Evolutionary conservation across 2,888 invertebrate genomes (phyloP).

Genomic region (Coelogynopora nodosa): DNA sequence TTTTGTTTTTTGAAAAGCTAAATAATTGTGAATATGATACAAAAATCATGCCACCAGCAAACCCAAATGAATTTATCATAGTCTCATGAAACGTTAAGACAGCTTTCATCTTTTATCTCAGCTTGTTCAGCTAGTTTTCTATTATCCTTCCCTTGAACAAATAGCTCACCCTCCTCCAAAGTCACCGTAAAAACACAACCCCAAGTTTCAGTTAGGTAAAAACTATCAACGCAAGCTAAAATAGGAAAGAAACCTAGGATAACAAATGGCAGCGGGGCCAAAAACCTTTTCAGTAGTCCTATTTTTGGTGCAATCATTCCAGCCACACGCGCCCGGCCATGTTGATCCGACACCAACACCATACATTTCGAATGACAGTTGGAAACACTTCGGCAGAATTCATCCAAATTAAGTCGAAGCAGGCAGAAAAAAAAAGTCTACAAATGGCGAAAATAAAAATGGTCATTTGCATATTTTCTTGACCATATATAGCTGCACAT

Average conservation of each 20-base stretch:
- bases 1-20: too few relatives aligned
- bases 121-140: not conserved
- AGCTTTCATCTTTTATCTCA: not conserved
- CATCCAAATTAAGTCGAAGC: slow-evolving; percentile 19
- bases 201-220: slow-evolving; percentile 25
- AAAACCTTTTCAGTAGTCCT: not conserved
- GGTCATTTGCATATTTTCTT: not conserved
- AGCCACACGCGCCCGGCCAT: not conserved
- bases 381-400: slow-evolving; percentile 35
- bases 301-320: not conserved
- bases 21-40: too few relatives aligned
- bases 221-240: not conserved
- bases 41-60: too few relatives aligned
- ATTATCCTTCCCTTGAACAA: not conserved
- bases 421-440: slow-evolving; percentile 2
- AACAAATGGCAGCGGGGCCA: not conserved
- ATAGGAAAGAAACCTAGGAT: not conserved
- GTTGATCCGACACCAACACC: slow-evolving; percentile 30
- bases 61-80: too few relatives aligned
- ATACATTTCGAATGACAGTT: slow-evolving; percentile 25
- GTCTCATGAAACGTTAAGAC: too few relatives aligned
- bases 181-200: slow-evolving; percentile 2
- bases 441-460: not conserved
- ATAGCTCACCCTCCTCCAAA: not conserved
- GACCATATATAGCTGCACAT: not conserved